Evolutionary conservation across 2,797 vertebrate species (phyloP).

Genomic region (Typhlichthys eigenmanni): DNA sequence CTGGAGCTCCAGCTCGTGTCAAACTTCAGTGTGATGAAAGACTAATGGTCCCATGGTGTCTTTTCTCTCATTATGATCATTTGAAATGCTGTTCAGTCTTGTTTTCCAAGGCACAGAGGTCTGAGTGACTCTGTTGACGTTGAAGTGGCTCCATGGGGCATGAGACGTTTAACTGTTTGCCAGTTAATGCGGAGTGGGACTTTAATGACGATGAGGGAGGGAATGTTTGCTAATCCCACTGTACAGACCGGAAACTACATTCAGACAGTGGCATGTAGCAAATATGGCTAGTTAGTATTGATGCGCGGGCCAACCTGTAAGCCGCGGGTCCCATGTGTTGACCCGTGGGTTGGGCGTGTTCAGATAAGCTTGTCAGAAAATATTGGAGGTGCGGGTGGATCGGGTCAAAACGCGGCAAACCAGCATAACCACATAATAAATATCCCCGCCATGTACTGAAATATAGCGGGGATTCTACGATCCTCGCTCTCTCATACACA

Average conservation of each 20-base stretch:
- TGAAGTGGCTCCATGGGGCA: slow-evolving; percentile 57
- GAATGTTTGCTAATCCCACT: slow-evolving; percentile 4
- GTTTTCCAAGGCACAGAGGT: slow-evolving; percentile 44
- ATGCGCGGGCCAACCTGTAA: too few species aligned
- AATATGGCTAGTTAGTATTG: too few species aligned
- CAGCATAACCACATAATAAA: too few species aligned
- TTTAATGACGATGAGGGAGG: not conserved
- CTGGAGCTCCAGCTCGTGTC: slow-evolving; percentile 13
- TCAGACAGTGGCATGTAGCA: too few species aligned
- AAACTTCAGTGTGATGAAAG: slow-evolving; percentile 35
- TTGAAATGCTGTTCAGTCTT: slow-evolving; percentile 55
- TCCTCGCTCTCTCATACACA: too few species aligned
- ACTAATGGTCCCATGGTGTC: slow-evolving; percentile 49
- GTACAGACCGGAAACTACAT: not conserved
- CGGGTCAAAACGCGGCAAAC: too few species aligned
- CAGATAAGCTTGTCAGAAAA: too few species aligned
- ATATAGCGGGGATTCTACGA: not conserved
- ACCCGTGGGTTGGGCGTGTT: too few species aligned
- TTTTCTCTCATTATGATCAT: slow-evolving; percentile 59
- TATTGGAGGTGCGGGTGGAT: too few species aligned
- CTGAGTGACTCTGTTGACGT: slow-evolving; percentile 57
- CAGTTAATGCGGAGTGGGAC: slow-evolving; percentile 28
- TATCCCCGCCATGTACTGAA: too few species aligned
- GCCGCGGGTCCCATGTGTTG: too few species aligned
- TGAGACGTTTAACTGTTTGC: slow-evolving; percentile 38